A percentile compares a stretch with the other conserved stretches of the same genome.
Evolutionary conservation across 2,113 vertebrate species (phyloP).

Genomic region (Varanus salvator): DNA sequence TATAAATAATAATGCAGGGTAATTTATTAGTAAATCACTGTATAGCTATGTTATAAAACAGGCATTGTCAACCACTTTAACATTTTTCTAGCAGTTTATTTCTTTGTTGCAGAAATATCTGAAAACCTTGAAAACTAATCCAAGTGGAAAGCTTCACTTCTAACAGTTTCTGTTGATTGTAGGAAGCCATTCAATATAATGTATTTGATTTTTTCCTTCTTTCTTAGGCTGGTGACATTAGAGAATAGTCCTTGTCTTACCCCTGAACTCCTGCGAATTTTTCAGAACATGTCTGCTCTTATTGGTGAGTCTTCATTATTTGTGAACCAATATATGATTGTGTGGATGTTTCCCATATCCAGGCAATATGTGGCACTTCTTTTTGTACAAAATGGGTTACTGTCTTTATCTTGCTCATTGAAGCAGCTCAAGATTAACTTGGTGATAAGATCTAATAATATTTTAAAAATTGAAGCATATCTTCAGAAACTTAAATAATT

Average conservation of each 20-base stretch:
- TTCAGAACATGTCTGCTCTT: constrained; percentile 96
- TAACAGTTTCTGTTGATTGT: not conserved
- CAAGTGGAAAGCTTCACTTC: not conserved
- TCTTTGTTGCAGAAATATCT: not conserved
- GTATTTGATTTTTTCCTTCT: not conserved
- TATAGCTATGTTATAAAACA: not conserved
- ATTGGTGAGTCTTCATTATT: constrained; percentile 83
- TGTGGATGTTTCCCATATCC: not conserved
- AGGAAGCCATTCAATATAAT: not conserved
- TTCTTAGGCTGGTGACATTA: constrained; percentile 92
- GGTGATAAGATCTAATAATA: not conserved
- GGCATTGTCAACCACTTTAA: not conserved
- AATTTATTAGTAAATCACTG: not conserved
- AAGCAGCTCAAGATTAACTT: not conserved
- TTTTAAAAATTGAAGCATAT: not conserved
- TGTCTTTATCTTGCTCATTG: not conserved
- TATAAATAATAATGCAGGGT: too few species aligned
- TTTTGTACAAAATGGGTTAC: not conserved
- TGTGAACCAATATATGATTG: not conserved
- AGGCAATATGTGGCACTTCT: not conserved
- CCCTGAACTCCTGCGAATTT: constrained; percentile 92
- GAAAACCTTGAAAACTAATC: not conserved
- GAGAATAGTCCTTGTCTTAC: constrained; percentile 93
- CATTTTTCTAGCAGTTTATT: not conserved
- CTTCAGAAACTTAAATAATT: not conserved